Base-by-base conservation (phyloP, 1,140 invertebrate genomes). In the Bombus breviceps region DNA sequence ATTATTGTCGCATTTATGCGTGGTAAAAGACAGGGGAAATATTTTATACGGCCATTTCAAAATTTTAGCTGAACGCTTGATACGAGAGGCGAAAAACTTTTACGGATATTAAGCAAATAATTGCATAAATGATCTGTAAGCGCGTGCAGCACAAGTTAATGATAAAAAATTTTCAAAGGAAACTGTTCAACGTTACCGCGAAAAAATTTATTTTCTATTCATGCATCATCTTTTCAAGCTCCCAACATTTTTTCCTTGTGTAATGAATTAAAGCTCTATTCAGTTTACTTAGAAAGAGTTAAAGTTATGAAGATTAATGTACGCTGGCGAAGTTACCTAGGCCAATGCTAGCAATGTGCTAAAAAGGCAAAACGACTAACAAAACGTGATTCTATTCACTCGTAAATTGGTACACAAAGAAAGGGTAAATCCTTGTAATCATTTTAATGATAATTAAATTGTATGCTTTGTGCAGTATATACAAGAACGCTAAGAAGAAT, bases 271-370 rank as follows among this genome's bases (percentile, higher is more conserved):
- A 69, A 57, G 37, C 37, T 34, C 82, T 71, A 78, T 84, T 84
- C 64, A 71, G 43, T 86, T 66, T 78, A 76, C 68, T 74, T 39
- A 43, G 72, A 32, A 81, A 88, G 68, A 85, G 74, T 81, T 73
- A 90, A 90, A 71, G 80, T 91, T 82, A 91, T 88, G 89, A 91
- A 91, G 89, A 91, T 91, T 91, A 91, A 91, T 90, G 90, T 18
- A 25, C 83, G 72, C 32, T 47, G 64, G 83, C 62, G 37, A 88
- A 72, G 84, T 73, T 90, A 80, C 73, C 64, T 78, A 62, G 76
- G 57, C 57, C 64, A 62, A 72, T 66, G 62, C 86, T 79, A 62
- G 68, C 77, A 79, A 43, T 80, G 59, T 22, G 64, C 32, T 79
- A 79, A 89, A 74, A 71, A 78, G 32, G 80, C n/a, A 79, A 79